Evolutionary conservation across 2,797 vertebrate species (phyloP).

Genomic region (Trachurus trachurus): DNA sequence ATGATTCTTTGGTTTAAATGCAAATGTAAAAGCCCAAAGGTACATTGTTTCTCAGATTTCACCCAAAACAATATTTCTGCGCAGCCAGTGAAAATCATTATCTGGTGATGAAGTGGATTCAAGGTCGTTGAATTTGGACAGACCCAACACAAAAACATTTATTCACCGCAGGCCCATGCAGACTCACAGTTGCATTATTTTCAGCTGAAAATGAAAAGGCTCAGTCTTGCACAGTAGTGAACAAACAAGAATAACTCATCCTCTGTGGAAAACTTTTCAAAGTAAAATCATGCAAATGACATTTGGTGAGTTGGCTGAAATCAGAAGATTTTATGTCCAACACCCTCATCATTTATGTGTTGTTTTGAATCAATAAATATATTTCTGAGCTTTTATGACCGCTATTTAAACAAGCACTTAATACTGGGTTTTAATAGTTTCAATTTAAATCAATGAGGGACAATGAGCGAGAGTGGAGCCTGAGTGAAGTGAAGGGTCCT

Average conservation of each 20-base stretch:
- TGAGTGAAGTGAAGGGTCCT: constrained; percentile 53
- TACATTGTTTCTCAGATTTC: constrained; percentile 38
- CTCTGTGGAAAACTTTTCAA: constrained; percentile 24
- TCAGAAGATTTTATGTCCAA: constrained; percentile 9
- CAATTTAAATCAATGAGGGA: constrained; percentile 44
- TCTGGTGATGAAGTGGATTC: constrained; percentile 51
- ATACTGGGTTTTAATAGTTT: constrained; percentile 36
- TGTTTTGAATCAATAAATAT: constrained; percentile 41
- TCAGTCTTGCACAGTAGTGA: constrained; percentile 59
- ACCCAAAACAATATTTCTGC: constrained; percentile 23
- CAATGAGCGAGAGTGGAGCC: constrained; percentile 20
- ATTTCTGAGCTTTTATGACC: constrained; percentile 30
- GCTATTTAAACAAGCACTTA: constrained; percentile 39
- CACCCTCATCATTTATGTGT: constrained; percentile 25
- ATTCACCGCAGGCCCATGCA: constrained; percentile 57
- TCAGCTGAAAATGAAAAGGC: constrained; percentile 29
- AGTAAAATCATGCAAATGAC: constrained; percentile 36
- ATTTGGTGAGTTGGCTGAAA: constrained; percentile 37
- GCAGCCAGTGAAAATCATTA: constrained; percentile 56
- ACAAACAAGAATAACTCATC: constrained; percentile 38
- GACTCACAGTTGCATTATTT: constrained; percentile 41
- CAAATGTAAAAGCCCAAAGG: constrained; percentile 18
- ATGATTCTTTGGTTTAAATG: constrained; percentile 51
- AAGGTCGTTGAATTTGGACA: constrained; percentile 41
- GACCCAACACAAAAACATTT: constrained; percentile 63